Evolutionary conservation across 30 jellyfish, hydroid and myxozoan species (phyloP), one percentile per base, ranked within the genome.

Genomic region (Turritopsis dohrnii): DNA sequence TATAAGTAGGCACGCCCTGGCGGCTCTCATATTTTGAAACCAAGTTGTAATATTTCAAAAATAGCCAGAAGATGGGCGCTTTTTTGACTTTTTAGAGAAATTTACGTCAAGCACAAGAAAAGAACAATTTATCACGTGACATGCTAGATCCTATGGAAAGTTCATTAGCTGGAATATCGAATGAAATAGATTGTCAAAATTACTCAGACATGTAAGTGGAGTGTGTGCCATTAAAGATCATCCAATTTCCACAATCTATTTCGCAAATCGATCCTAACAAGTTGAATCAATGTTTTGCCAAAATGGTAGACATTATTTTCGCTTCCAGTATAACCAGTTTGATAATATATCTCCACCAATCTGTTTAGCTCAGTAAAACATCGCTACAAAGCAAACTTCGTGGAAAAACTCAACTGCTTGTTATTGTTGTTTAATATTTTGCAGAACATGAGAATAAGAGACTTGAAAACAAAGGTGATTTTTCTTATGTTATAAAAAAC

Each of bases 391-490:
- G 9, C 77, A 19, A 69, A 69, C 30, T 69, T 69, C 65, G 52
- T 87, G 25, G 96, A 89, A 53, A 86, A 91, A 80, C 83, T 91
- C 29, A 87, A 86, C 65, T 71, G 88, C 71, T 65, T 91, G 28
- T 72, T 75, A 29, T 76, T 71, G 19, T 31, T 91, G 28, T 91
- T 91, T 53, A 75, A 82, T 26, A 74, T 88, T 71, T 83, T 86
- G 26, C 30, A 82, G 72, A 91, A 91, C 84, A 86, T 88, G 96
- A 86, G 71, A 66, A 75, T 79, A 29, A 87, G 83, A 29, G 97
- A 91, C 69, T 86, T 91, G 1, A 81, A 86, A 53, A 86, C 79
- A 21, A 91, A 72, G 96, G 97, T 86, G 27, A 65, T 69, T 13
- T 3, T 41, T 41, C 5, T 41, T 41, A 41, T 41, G n/a, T n/a